These are phyloP conservation scores for Lagocephalus sceleratus DNA, from an alignment of 2,797 vertebrate species.

Conservation along the genomic window DNA sequence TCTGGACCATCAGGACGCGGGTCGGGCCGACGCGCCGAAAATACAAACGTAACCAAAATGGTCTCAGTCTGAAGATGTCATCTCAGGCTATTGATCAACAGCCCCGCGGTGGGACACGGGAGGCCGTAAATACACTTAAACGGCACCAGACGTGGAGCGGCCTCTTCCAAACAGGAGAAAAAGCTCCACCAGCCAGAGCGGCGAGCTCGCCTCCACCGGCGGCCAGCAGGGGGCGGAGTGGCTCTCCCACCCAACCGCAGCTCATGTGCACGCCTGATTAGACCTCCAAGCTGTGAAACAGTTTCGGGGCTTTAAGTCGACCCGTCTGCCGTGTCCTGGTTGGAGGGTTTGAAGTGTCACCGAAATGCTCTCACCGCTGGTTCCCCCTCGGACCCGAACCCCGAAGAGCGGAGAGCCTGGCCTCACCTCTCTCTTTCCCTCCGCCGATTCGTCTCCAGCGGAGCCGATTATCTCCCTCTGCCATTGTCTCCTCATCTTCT, in stretches of 20 bases:
- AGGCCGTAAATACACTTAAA: neutral
- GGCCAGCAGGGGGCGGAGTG: conserved; percentile 66
- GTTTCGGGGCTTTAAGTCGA: conserved; percentile 20
- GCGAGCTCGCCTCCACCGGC: neutral
- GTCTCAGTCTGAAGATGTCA: conserved; percentile 13
- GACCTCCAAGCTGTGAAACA: conserved; percentile 49
- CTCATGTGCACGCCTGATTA: conserved; percentile 14
- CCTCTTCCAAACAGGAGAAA: neutral
- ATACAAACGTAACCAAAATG: conserved; percentile 9
- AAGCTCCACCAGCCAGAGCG: conserved; percentile 12
- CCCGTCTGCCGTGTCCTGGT: conserved; percentile 50
- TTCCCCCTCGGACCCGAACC: conserved; percentile 40
- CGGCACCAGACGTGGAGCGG: too few relatives aligned
- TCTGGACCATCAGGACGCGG: conserved; percentile 18
- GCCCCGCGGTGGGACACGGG: neutral
- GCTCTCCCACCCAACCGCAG: conserved; percentile 37
- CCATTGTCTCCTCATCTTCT: conserved; percentile 36
- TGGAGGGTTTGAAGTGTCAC: conserved; percentile 40
- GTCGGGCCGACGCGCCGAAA: conserved; percentile 28
- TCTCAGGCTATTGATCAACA: conserved; percentile 11
- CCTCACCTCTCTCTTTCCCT: conserved; percentile 12
- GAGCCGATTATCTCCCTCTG: conserved; percentile 43
- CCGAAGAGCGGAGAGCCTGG: conserved; percentile 44
- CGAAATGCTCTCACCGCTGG: conserved; percentile 53
- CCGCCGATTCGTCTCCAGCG: conserved; percentile 33